These are phyloP conservation scores for Eucera pruinosa DNA, from an alignment of 2,888 invertebrate species.

Conservation along the genomic window DNA sequence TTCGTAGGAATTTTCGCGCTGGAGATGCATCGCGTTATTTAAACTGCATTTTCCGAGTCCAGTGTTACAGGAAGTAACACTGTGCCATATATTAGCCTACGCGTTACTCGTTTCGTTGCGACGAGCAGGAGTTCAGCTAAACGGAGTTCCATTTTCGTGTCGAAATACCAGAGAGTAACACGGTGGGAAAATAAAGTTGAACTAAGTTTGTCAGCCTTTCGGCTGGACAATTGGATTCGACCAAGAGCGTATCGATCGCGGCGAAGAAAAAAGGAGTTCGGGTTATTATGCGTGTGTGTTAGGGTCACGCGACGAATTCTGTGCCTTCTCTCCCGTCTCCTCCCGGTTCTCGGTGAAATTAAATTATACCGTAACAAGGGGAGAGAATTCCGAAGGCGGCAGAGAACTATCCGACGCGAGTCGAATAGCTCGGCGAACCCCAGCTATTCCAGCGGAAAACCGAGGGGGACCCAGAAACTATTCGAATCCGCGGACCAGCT, in stretches of 20 bases:
- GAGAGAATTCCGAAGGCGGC: not conserved
- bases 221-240: not conserved
- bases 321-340: no score
- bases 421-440: constrained; percentile 28
- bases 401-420: constrained; percentile 18
- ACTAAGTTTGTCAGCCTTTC: not conserved
- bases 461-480: constrained; percentile 17
- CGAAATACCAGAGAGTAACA: no score
- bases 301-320: not conserved
- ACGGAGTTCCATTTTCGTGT: no score
- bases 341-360: not conserved
- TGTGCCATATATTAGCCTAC: no score
- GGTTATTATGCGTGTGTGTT: no score
- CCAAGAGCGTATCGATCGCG: constrained; percentile 7
- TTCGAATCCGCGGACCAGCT: constrained; percentile 40
- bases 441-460: constrained; percentile 15
- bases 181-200: no score
- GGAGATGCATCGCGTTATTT: no score
- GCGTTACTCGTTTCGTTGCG: no score
- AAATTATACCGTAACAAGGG: constrained; percentile 3
- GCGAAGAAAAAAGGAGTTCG: not conserved
- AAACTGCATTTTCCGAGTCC: no score
- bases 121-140: no score
- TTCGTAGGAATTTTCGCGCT: no score
- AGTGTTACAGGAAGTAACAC: no score